These are phyloP conservation scores for Premnoplex brunnescens DNA, from an alignment of 2,797 vertebrate species.

Conservation along the genomic window DNA sequence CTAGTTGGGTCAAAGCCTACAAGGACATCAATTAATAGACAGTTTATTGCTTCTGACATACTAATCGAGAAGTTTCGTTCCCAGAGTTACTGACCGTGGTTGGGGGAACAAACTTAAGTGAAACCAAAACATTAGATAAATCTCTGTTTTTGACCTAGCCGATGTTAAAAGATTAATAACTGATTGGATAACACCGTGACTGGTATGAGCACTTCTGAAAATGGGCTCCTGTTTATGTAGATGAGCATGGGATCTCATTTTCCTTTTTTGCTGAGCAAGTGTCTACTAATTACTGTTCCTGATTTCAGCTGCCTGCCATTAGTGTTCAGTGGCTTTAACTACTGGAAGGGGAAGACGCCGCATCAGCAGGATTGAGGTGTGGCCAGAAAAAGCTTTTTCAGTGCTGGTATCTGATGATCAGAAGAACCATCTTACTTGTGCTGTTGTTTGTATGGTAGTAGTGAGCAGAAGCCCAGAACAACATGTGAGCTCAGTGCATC, in stretches of 20 bases:
- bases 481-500: not conserved
- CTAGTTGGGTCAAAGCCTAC: slow-evolving; percentile 31
- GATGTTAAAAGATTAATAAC: not conserved
- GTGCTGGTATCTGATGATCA: not conserved
- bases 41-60: slow-evolving; percentile 61
- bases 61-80: slow-evolving; percentile 42
- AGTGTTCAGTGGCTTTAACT: fast-evolving
- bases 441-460: not conserved
- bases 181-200: not conserved
- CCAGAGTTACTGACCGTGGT: not conserved
- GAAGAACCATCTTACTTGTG: not conserved
- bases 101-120: not conserved
- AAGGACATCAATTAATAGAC: slow-evolving; percentile 54
- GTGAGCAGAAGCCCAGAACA: not conserved
- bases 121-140: slow-evolving; percentile 5
- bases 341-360: not conserved
- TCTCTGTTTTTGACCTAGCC: not conserved
- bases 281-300: not conserved
- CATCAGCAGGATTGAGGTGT: not conserved
- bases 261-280: not conserved
- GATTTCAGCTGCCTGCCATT: not conserved
- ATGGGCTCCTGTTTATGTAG: not conserved
- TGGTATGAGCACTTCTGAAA: not conserved
- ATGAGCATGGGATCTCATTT: not conserved
- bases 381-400: not conserved